Base-by-base conservation (phyloP, 1,140 invertebrate species). In the Chrysopa pallens region DNA sequence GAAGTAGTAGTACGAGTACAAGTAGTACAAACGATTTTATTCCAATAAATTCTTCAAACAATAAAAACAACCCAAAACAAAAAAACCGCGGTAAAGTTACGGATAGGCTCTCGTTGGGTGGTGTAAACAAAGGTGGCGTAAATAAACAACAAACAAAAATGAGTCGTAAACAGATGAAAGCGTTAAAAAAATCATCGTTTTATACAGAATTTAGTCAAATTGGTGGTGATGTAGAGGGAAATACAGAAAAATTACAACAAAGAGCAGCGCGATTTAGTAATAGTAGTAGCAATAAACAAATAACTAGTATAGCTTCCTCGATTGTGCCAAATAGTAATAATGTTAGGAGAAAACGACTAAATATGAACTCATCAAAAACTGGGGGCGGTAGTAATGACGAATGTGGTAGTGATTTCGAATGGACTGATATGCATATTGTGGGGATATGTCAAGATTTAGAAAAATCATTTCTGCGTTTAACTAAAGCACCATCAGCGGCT, bases 391-490 rank as follows among this genome's bases (percentile, higher is more conserved):
- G 17, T 23, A 23, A 23, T 23, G 17, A 23, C 17, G 17, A 23
- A 23, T 23, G 17, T 23, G 17, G 17, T 23, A 23, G 17, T 23
- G 79, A 82, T 50, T 78, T 86, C 65, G 84, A 88, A 64, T 76
- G 83, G 63, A 73, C 76, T 49, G 76, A 80, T 57, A 75, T 85
- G 59, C 84, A 91, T 63, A 87, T 97, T 58, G 81, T 96, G 43
- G 94, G 93, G 27, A 90, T 86, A 2, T 94, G 85, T 65, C 73
- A 71, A 57, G 82, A 94, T 60, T 64, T 98, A 48, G 93, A 97
- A 61, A 98, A 98, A 60, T 82, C 78, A 36, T 98, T 95, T 62
- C 71, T 98, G 37, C 72, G 94, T 52, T 72, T 98, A 6, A 98
- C 94, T 28, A 84, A 93, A 79, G 90, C 91, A 52, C 92, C 92